phyloP scores from a whole-genome alignment of 1,140 invertebrate species.

The Oreohelix idahoensis region DNA sequence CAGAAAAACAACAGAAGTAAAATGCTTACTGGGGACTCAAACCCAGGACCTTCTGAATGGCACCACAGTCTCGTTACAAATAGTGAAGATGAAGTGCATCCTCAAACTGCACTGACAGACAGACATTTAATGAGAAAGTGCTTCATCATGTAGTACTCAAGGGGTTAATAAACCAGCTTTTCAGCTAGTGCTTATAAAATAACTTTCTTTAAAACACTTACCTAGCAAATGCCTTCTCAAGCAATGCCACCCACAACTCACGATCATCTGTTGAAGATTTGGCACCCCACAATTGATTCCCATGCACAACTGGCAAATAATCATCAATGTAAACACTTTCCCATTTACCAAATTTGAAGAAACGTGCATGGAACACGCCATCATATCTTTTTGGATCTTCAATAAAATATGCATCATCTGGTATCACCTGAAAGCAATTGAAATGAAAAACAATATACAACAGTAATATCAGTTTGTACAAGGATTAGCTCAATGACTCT shows the following conservation, averaged over 20 bases:
- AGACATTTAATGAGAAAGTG: too few species aligned
- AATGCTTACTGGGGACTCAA: too few species aligned
- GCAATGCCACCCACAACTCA: conserved; percentile 77
- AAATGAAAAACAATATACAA: not conserved
- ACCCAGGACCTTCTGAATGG: too few species aligned
- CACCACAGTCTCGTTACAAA: too few species aligned
- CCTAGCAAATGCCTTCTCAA: conserved; percentile 89
- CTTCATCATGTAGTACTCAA: too few species aligned
- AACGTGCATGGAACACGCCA: conserved; percentile 79
- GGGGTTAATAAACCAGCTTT: too few species aligned
- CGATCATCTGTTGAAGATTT: conserved; percentile 64
- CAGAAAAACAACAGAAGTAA: too few species aligned
- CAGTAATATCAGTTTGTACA: not conserved
- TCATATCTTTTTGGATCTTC: conserved; percentile 61
- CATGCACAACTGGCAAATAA: conserved; percentile 78
- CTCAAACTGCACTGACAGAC: too few species aligned
- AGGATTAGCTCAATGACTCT: too few species aligned
- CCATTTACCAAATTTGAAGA: conserved; percentile 86
- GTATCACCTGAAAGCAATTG: conserved; percentile 66
- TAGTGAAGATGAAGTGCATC: too few species aligned
- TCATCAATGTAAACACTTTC: conserved; percentile 85
- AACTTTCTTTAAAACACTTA: too few species aligned
- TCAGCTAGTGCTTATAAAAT: too few species aligned
- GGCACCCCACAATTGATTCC: conserved; percentile 75
- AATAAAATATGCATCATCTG: conserved; percentile 63